These are phyloP conservation scores for Achlya flavicornis DNA, from an alignment of 2,888 invertebrate species.

Conservation along the genomic window DNA sequence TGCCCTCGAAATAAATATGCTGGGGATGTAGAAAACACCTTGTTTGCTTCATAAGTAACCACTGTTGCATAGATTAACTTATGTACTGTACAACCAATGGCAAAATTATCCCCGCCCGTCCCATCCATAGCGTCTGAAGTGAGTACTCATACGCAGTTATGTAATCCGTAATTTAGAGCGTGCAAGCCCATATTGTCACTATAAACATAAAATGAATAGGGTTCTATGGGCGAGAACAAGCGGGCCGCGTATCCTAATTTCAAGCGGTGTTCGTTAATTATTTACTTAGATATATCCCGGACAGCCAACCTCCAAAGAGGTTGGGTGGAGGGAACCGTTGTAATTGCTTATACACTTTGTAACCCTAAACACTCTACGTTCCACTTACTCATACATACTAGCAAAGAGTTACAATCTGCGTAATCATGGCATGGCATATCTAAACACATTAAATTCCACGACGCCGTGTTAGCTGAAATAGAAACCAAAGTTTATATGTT, in stretches of 20 bases:
- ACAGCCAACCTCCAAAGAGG: constrained; percentile 38
- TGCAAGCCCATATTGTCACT: constrained; percentile 59
- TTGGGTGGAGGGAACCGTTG: constrained; percentile 49
- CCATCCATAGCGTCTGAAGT: constrained; percentile 28
- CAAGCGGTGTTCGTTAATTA: constrained; percentile 66
- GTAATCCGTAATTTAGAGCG: constrained; percentile 47
- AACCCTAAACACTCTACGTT: constrained; percentile 38
- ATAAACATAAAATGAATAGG: constrained; percentile 56
- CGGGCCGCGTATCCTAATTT: constrained; percentile 51
- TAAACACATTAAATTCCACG: not conserved
- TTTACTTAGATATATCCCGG: constrained; percentile 63
- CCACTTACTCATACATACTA: constrained; percentile 25
- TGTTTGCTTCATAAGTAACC: constrained; percentile 39
- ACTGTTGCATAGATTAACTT: constrained; percentile 36
- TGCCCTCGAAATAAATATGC: constrained; percentile 61
- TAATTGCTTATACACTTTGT: constrained; percentile 64
- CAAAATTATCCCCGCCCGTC: constrained; percentile 47
- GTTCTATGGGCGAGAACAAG: constrained; percentile 40
- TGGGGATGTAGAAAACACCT: constrained; percentile 39
- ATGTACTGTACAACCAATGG: constrained; percentile 61
- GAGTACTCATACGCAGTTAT: constrained; percentile 38
- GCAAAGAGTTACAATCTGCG: constrained; percentile 10
- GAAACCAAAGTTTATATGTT: constrained; percentile 15
- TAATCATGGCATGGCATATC: not conserved
- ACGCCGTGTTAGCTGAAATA: not conserved